Percentiles rank a stretch among this genome's conserved stretches.
phyloP scores from a whole-genome alignment of 2,888 invertebrate species.

The Arenicola marina region DNA sequence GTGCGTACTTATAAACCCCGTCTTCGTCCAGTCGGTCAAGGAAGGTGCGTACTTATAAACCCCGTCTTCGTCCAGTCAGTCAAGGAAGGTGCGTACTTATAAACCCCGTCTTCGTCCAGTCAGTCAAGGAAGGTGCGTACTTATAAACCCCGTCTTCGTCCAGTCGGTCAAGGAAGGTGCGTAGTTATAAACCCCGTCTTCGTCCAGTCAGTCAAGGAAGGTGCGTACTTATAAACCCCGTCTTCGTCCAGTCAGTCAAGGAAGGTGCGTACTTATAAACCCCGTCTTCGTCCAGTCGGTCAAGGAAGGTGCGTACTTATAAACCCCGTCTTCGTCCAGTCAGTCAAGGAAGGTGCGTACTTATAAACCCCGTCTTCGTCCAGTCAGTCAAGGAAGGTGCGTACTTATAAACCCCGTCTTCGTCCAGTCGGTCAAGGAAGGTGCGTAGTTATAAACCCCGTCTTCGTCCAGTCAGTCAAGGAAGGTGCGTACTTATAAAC shows the following conservation, averaged over 20 bases:
- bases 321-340: slow-evolving; percentile 97
- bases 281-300: slow-evolving; percentile 95
- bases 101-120: slow-evolving; percentile 95
- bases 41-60: slow-evolving; percentile 79
- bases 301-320: slow-evolving; percentile 76
- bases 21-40: slow-evolving; percentile 94
- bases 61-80: slow-evolving; percentile 95
- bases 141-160: slow-evolving; percentile 92
- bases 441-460: slow-evolving; percentile 76
- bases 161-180: slow-evolving; percentile 90
- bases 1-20: slow-evolving; percentile 77
- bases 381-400: slow-evolving; percentile 90
- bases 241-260: slow-evolving; percentile 94
- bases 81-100: slow-evolving; percentile 72
- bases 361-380: slow-evolving; percentile 92
- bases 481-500: slow-evolving; percentile 79
- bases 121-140: slow-evolving; percentile 81
- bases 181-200: slow-evolving; percentile 82
- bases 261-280: slow-evolving; percentile 79
- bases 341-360: slow-evolving; percentile 81
- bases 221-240: slow-evolving; percentile 72
- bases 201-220: slow-evolving; percentile 93
- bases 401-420: slow-evolving; percentile 80
- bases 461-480: slow-evolving; percentile 94
- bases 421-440: slow-evolving; percentile 93